Percentiles rank a stretch among this genome's conserved stretches.
Conservation (phyloP, 2,797 vertebrate species). For the Ambastaia sidthimunki region DNA sequence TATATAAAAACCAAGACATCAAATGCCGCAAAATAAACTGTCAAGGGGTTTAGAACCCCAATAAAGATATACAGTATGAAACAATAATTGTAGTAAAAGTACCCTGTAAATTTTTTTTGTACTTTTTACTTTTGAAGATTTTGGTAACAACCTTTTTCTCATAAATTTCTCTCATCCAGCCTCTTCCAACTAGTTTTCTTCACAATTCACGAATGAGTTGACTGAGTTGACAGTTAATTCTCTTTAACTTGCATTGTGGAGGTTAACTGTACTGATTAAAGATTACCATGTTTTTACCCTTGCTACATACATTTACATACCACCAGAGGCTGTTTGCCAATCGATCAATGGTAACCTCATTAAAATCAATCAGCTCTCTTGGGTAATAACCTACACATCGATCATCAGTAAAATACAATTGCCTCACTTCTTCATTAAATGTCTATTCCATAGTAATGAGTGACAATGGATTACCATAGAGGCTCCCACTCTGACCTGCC, state of each 20-base stretch:
- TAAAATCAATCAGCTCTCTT: constrained; percentile 58
- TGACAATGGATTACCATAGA: constrained; percentile 38
- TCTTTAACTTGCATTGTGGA: constrained; percentile 6
- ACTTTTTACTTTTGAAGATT: no score
- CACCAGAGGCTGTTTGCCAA: constrained; percentile 15
- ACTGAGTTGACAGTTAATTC: not conserved
- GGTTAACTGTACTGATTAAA: constrained; percentile 6
- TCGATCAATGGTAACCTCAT: constrained; percentile 47
- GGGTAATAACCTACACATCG: constrained; percentile 58
- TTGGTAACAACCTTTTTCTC: no score
- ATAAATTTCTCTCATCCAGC: not conserved
- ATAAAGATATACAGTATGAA: no score
- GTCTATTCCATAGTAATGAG: constrained; percentile 42
- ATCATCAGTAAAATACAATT: constrained; percentile 58
- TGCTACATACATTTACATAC: constrained; percentile 20
- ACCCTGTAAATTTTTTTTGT: no score
- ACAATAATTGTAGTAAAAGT: no score
- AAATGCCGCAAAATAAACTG: no score
- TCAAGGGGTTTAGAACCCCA: no score
- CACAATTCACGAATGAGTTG: not conserved
- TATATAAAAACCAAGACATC: no score
- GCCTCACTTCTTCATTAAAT: constrained; percentile 50
- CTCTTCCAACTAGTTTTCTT: not conserved
- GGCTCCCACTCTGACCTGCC: constrained; percentile 28
- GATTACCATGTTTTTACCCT: constrained; percentile 26